Base-by-base conservation (phyloP, 1,140 invertebrate species). In the Nephotettix cincticeps region DNA sequence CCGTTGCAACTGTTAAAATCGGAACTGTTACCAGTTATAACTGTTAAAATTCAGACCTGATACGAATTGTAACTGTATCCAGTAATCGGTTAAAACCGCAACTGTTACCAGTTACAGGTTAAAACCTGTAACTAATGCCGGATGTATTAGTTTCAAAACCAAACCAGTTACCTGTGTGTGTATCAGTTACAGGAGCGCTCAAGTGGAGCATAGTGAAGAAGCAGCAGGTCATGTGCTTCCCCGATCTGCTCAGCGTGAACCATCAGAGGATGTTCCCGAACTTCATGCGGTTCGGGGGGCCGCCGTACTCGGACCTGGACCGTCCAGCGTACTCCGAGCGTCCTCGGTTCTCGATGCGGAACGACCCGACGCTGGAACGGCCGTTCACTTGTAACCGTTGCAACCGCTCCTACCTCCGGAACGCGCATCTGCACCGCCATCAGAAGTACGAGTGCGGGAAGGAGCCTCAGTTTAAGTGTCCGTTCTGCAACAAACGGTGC, bases 391-490 rank as follows among this genome's bases (percentile, higher is more conserved):
- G 56, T 29, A 23, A 61, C 25, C 56, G 56, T n/a, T 61, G 56
- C 25, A 25, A 61, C 25, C 21, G 40, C 1, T 45, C 54, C 6
- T 70, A 70, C 36, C 28, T 63, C 0, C 1, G 56, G 29, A 70
- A 70, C 23, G 36, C 36, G 21, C 45, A 80, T 23, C 77, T 84
- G 28, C 83, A 81, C n/a, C 73, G 83, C 72, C 83, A 84, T 77
- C 82, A 81, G 73, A 81, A 81, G 69, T 83, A 83, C 77, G 83
- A 84, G 72, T 84, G 83, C 75, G 86, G 86, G 54, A 87, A 88
- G 30, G 86, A 86, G 69, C 89, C 89, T 9, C 84, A 86, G 32
- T 90, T 90, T 74, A 84, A 85, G 29, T 91, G 89, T 74, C 84
- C 86, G 0, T 84, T 87, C 71, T 90, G 89, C 76, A 56, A 69